Evolutionary conservation across 2,113 vertebrate species (phyloP), one percentile per base, ranked within the genome.

Genomic region (Archilochus colubris): DNA sequence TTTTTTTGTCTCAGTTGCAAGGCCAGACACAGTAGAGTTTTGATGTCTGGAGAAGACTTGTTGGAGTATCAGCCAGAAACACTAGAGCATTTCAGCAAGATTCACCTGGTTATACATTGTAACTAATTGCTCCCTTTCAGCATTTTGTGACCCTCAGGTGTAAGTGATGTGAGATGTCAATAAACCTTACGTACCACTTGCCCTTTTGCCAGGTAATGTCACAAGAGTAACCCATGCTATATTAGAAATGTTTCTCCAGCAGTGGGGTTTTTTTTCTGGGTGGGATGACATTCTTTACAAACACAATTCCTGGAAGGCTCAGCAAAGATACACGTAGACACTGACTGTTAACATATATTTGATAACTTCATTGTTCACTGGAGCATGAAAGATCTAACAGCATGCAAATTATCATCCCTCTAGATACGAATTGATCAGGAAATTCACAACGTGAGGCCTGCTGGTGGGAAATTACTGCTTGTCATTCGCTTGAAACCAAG

Each of bases 341-440:
- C 6, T 46, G 72, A 51, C 20, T 36, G 7, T 25, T 83, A 82
- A 27, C 23, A 15, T 23, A 44, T 7, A 40, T 78, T 91, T 59
- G 86, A 66, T 48, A 88, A 33, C 10, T 82, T 69, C 51, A 72
- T 74, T 91, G 59, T 58, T 79, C 64, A 70, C 7, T 77, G 66
- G 55, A 88, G 84, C 82, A 70, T 64, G 81, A 86, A 85, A 70
- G 36, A 50, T 78, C 40, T 82, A 91, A 62, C 14, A 61, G 83
- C 79, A 94, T 94, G 89, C 50, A 95, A 91, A 87, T 48, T 28
- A 93, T 88, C 89, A 85, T 75, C 63, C 31, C 33, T n/a, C 9
- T 58, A 93, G 67, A 91, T 68, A 84, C 18, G 36, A 94, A 96
- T 63, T 95, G 92, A 94, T 96, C 17, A 38, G 51, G 85, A 95